Evolutionary conservation across 92 coral and sea anemone species (phyloP).

Genomic region (Porites rus): DNA sequence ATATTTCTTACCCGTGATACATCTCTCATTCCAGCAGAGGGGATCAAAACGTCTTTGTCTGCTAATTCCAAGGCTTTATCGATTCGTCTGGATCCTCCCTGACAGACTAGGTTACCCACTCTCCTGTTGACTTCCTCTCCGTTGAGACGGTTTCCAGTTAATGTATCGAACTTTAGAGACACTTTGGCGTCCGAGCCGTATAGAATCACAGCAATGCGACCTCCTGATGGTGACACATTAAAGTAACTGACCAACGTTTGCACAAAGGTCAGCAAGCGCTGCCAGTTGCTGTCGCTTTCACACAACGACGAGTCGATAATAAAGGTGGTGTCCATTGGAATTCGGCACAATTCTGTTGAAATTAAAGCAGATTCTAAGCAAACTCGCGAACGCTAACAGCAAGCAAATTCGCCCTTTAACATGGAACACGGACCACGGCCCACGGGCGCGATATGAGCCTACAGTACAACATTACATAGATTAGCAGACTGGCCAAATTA

Average conservation of each 20-base stretch:
- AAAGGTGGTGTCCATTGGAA: not conserved
- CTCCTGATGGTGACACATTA: conserved; percentile 69
- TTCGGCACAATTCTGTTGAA: not conserved
- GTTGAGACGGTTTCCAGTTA: conserved; percentile 62
- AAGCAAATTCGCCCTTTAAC: not conserved
- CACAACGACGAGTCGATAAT: conserved; percentile 63
- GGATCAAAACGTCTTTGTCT: conserved; percentile 73
- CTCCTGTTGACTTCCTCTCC: not conserved
- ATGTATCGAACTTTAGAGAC: conserved; percentile 69
- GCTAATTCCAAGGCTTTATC: conserved; percentile 78
- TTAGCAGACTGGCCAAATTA: not conserved
- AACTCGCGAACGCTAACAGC: not conserved
- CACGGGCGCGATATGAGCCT: not conserved
- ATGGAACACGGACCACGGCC: not conserved
- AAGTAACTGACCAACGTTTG: conserved; percentile 66
- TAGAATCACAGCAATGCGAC: conserved; percentile 70
- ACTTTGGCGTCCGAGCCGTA: conserved; percentile 57
- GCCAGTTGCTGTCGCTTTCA: conserved; percentile 15
- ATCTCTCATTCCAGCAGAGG: not conserved
- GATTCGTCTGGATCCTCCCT: conserved; percentile 69
- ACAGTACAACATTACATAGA: not conserved
- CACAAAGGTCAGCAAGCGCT: conserved; percentile 17
- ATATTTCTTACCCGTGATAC: not conserved
- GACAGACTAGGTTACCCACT: not conserved
- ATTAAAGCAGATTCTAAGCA: not conserved